Conservation (phyloP, 1,140 invertebrate species). For the Brachionus rubens region DNA sequence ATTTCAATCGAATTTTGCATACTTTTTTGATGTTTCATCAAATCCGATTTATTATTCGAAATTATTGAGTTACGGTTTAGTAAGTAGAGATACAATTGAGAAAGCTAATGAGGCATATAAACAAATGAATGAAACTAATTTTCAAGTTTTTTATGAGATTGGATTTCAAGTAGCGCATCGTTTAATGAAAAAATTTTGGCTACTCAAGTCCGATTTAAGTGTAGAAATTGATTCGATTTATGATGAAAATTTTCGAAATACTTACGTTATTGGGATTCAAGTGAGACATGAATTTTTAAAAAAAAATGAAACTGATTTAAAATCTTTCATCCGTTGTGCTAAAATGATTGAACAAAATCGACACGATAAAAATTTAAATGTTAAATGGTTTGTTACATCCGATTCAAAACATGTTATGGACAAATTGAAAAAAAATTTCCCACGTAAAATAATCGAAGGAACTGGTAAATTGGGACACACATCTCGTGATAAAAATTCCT, state of each 20-base stretch:
- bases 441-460: not conserved
- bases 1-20: not conserved
- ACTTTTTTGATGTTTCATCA: not conserved
- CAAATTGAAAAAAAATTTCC: not conserved
- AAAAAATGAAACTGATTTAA: conserved; percentile 3
- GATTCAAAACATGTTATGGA: not conserved
- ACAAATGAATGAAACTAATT: not conserved
- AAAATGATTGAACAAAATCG: not conserved
- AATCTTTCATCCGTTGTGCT: not conserved
- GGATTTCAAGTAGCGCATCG: not conserved
- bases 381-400: conserved; percentile 13
- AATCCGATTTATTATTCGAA: not conserved
- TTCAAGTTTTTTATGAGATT: not conserved
- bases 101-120: not conserved
- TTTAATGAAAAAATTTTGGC: conserved; percentile 17
- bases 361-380: not conserved
- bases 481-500: not conserved
- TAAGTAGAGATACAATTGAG: not conserved
- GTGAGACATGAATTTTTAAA: conserved; percentile 15
- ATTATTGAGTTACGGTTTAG: not conserved
- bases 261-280: conserved; percentile 14
- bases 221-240: not conserved
- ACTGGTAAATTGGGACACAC: not conserved
- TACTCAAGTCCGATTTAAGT: not conserved
- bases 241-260: not conserved